Percentiles rank a stretch among this genome's conserved stretches.
Evolutionary conservation across 2,113 vertebrate species (phyloP).

Genomic region (Leptosomus discolor): DNA sequence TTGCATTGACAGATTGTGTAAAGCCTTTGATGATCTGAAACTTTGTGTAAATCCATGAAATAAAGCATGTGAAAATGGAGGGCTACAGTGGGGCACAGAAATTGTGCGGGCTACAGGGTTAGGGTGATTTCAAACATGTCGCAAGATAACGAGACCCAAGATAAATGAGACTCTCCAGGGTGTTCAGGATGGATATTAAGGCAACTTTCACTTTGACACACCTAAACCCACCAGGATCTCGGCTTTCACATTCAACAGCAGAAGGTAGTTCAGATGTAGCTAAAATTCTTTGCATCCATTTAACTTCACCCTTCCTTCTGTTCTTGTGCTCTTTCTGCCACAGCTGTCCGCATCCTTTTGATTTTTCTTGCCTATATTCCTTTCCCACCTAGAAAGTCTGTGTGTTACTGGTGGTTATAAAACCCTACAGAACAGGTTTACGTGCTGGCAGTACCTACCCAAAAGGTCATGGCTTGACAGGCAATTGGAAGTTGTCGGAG

Average conservation of each 20-base stretch:
- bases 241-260: background rate
- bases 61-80: background rate
- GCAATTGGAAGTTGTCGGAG: background rate
- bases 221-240: background rate
- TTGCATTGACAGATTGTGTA: background rate
- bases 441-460: background rate
- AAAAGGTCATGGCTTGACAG: background rate
- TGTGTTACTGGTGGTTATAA: background rate
- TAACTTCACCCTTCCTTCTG: background rate
- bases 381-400: background rate
- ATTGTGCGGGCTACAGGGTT: background rate
- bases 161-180: background rate
- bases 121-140: background rate
- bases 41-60: background rate
- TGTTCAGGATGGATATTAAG: background rate
- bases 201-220: background rate
- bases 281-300: background rate
- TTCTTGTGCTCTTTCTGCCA: background rate
- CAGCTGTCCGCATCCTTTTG: background rate
- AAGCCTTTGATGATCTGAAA: background rate
- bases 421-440: rapidly evolving
- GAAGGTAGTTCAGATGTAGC: background rate
- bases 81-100: background rate
- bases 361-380: background rate
- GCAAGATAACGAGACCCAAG: background rate